These are phyloP conservation scores for Drosophila serrata DNA, from an alignment of 1,140 invertebrate genomes.

Conservation along the genomic window DNA sequence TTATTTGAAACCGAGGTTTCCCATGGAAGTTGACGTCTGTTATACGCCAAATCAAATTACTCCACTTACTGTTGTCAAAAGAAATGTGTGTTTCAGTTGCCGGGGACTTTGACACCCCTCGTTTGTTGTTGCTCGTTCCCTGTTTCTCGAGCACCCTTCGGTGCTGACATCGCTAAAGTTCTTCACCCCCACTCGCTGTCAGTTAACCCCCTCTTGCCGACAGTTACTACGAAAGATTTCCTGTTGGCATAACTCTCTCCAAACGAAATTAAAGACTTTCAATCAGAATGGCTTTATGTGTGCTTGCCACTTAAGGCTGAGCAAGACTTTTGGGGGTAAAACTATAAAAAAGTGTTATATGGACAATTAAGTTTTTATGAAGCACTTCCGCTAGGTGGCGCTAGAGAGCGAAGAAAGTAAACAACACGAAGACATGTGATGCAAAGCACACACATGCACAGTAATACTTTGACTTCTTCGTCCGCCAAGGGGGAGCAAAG, in stretches of 20 bases:
- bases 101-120: not conserved
- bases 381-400: constrained; percentile 80
- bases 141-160: constrained; percentile 1
- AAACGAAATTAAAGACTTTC: constrained; percentile 52
- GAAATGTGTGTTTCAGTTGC: constrained; percentile 11
- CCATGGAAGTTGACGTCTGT: constrained; percentile 15
- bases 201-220: not conserved
- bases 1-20: constrained; percentile 5
- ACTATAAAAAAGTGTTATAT: constrained; percentile 71
- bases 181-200: not conserved
- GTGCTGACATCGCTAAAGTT: constrained; percentile 19
- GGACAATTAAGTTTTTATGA: constrained; percentile 82
- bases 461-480: constrained; percentile 15
- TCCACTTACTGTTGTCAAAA: constrained; percentile 21
- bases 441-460: not conserved
- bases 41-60: constrained; percentile 23
- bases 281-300: constrained; percentile 44
- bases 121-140: not conserved
- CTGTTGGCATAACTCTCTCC: constrained; percentile 21
- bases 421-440: constrained; percentile 39
- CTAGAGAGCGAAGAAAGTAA: constrained; percentile 57
- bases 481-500: constrained; percentile 25
- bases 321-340: constrained; percentile 34
- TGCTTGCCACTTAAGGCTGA: constrained; percentile 42
- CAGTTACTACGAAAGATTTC: constrained; percentile 20